Evolutionary conservation across 2,113 vertebrate species (phyloP).

Genomic region (Mohoua ochrocephala): DNA sequence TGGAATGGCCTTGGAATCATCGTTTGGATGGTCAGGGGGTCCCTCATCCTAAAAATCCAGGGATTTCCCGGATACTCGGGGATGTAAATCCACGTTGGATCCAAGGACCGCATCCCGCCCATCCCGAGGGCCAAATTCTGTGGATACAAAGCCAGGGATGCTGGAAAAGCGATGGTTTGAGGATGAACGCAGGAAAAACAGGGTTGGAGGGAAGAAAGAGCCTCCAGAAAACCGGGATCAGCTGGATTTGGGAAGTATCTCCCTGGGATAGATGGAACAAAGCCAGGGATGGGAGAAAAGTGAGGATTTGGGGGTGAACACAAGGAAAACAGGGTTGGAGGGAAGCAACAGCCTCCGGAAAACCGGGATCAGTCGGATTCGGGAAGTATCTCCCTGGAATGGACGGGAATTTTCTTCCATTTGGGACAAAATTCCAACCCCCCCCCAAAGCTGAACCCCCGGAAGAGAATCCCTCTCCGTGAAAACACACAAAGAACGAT

Average conservation of each 20-base stretch:
- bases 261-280: not conserved
- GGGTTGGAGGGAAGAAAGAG: not conserved
- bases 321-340: not conserved
- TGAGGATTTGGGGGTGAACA: rapidly evolving
- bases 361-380: not conserved
- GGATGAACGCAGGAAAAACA: not conserved
- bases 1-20: rapidly evolving
- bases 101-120: rapidly evolving
- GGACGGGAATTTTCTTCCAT: not conserved
- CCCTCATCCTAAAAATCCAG: not conserved
- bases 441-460: not conserved
- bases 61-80: not conserved
- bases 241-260: not conserved
- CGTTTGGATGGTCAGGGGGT: not conserved
- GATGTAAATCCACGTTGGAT: rapidly evolving
- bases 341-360: not conserved
- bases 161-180: not conserved
- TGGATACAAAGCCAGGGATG: rapidly evolving
- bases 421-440: not conserved
- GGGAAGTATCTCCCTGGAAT: no score
- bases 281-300: not conserved
- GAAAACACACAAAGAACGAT: not conserved
- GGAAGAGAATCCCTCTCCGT: not conserved
- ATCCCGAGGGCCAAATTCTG: not conserved
- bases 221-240: not conserved